Conservation (phyloP, 23 tunicate genomes). For the Aplidium turbinatum region DNA sequence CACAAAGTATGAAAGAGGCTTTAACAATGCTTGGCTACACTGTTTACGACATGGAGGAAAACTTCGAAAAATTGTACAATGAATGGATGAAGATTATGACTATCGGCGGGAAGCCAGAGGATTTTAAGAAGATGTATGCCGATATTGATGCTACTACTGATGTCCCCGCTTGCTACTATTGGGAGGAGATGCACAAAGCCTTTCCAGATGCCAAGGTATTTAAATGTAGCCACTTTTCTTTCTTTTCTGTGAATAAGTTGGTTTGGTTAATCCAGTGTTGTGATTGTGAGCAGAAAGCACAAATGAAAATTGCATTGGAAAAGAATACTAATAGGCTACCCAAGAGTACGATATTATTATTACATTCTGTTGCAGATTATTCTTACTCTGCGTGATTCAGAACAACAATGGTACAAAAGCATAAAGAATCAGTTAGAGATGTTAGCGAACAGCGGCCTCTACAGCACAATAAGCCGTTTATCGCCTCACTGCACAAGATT, state of each 20-base stretch:
- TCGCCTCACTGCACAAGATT: slow-evolving; percentile 57
- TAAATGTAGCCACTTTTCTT: not conserved
- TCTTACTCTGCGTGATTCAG: slow-evolving; percentile 55
- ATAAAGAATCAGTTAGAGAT: slow-evolving; percentile 42
- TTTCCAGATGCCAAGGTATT: slow-evolving; percentile 69
- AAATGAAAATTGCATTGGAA: no score
- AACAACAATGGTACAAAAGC: slow-evolving; percentile 58
- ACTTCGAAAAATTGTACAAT: slow-evolving; percentile 36
- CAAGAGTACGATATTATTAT: no score
- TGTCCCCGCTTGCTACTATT: slow-evolving; percentile 61
- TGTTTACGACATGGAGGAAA: slow-evolving; percentile 53
- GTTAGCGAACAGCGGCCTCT: slow-evolving; percentile 53
- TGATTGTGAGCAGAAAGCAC: no score
- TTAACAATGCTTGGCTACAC: slow-evolving; percentile 52
- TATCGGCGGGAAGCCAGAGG: slow-evolving; percentile 46
- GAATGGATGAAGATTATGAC: slow-evolving; percentile 64
- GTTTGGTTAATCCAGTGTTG: no score
- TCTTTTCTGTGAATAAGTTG: not conserved
- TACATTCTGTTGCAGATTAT: no score
- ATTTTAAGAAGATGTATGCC: slow-evolving; percentile 46
- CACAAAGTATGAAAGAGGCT: slow-evolving; percentile 38
- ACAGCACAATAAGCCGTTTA: slow-evolving; percentile 43
- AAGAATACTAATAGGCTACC: no score
- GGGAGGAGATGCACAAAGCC: slow-evolving; percentile 70
- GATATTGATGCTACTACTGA: slow-evolving; percentile 59